Evolutionary conservation across 2,113 vertebrate genomes (phyloP), one percentile per base, ranked within the genome.

Genomic region (Caloenas nicobarica): DNA sequence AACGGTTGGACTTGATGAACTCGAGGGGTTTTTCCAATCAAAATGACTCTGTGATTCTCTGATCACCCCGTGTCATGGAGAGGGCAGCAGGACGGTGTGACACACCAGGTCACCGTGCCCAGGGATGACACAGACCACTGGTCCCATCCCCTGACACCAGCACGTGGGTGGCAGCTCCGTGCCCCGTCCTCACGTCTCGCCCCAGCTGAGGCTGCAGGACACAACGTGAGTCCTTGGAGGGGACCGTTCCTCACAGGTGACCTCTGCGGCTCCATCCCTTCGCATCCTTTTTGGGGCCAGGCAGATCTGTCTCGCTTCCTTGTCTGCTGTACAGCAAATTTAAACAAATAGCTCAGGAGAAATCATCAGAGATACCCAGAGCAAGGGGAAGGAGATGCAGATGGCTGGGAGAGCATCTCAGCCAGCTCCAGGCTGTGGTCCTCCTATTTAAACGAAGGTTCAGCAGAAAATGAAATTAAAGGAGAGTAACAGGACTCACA

Each of bases 211-310:
- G 40, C 6, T 19, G 17, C 17, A 26, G n/a, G 74, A 26, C 3
- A 0, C 0, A 10, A 26, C 1, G 1, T 10, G 65, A 58, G 36
- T 22, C 44, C 42, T 51, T 1, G 1, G 10, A 12, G 44, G 38
- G 70, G 44, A 14, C 28, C 5, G 13, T 17, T 31, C 42, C 34
- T n/a, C 33, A 19, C 0, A 1, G 29, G 36, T 4, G 8, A 11
- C 7, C 28, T n/a, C 61, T 68, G 44, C 5, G 1, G 44, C 44
- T 16, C 31, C 23, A 15, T 21, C 24, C 15, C 44, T 82, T 89
- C 33, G 18, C 15, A 25, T 16, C 46, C 10, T 60, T 68, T 60
- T 44, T 0, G 1, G 44, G 22, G 28, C 18, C 24, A 31, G 29
- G 54, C 46, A 82, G 48, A 40, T 70, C n/a, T 26, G 19, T 38